Evolutionary conservation across 53 echinoderm and acorn worm genomes (phyloP).

Genomic region (Patiria pectinifera): DNA sequence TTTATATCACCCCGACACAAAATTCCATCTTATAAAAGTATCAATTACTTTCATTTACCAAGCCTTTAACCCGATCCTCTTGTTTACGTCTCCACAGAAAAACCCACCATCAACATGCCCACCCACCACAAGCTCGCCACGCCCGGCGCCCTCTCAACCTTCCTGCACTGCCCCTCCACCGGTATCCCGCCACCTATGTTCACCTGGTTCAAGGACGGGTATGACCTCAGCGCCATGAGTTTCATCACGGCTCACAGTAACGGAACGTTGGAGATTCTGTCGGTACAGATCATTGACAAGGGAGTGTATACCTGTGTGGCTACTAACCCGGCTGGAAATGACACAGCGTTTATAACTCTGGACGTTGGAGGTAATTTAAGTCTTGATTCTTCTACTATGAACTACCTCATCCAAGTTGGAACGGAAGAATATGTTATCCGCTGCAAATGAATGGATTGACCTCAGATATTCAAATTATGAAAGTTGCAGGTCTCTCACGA

Average conservation of each 20-base stretch:
- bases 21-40: no score
- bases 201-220: constrained; percentile 85
- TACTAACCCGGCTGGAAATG: constrained; percentile 80
- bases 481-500: no score
- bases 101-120: constrained; percentile 73
- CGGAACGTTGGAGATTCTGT: constrained; percentile 81
- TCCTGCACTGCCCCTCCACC: constrained; percentile 74
- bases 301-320: constrained; percentile 88
- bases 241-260: constrained; percentile 69
- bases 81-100: constrained; percentile 38
- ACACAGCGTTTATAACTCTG: constrained; percentile 70
- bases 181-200: constrained; percentile 89
- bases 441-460: no score
- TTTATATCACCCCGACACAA: no score
- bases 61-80: background rate
- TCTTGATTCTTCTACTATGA: background rate
- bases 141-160: constrained; percentile 73
- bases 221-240: constrained; percentile 70
- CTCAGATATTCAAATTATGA: no score
- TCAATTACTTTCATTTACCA: no score
- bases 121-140: constrained; percentile 71
- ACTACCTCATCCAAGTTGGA: no score
- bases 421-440: no score
- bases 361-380: constrained; percentile 86
- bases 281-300: constrained; percentile 73